Evolutionary conservation across 2,888 invertebrate species (phyloP).

Genomic region (Pachymerium ferrugineum): DNA sequence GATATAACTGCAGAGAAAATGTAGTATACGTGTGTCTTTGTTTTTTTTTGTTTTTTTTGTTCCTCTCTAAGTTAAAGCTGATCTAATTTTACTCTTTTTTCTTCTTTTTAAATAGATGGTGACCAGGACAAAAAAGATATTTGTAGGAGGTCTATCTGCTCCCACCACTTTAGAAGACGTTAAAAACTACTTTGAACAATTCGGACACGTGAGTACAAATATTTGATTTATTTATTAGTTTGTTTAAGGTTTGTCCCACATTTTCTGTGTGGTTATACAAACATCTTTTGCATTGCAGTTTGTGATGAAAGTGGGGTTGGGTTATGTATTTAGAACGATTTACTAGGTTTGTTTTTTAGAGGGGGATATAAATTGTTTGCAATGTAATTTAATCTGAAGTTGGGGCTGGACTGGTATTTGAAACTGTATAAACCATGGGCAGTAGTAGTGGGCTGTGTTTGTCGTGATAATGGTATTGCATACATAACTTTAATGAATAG

Average conservation of each 20-base stretch:
- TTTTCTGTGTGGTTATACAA: too few relatives aligned
- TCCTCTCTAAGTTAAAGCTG: neutral
- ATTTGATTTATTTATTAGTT: constrained; percentile 10
- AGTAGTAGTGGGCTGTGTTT: too few relatives aligned
- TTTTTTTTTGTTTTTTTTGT: neutral
- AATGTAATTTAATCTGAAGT: too few relatives aligned
- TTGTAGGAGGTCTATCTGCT: constrained; percentile 98
- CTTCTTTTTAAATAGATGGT: constrained; percentile 82
- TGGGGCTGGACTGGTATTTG: too few relatives aligned
- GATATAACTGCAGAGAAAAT: neutral
- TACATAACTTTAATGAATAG: too few relatives aligned
- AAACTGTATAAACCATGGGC: too few relatives aligned
- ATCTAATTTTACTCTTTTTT: constrained; percentile 30
- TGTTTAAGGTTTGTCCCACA: neutral
- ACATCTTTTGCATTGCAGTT: too few relatives aligned
- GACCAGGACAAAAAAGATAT: constrained; percentile 99
- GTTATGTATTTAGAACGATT: too few relatives aligned
- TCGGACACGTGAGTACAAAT: constrained; percentile 84
- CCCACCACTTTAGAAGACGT: constrained; percentile 99
- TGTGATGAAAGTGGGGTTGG: too few relatives aligned
- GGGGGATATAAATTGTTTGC: too few relatives aligned
- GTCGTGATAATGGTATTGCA: too few relatives aligned
- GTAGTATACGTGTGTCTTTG: neutral
- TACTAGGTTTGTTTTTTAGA: too few relatives aligned
- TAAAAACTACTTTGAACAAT: constrained; percentile 99